Evolutionary conservation across 1,140 invertebrate genomes (phyloP).

Genomic region (Bradynema listronoti): DNA sequence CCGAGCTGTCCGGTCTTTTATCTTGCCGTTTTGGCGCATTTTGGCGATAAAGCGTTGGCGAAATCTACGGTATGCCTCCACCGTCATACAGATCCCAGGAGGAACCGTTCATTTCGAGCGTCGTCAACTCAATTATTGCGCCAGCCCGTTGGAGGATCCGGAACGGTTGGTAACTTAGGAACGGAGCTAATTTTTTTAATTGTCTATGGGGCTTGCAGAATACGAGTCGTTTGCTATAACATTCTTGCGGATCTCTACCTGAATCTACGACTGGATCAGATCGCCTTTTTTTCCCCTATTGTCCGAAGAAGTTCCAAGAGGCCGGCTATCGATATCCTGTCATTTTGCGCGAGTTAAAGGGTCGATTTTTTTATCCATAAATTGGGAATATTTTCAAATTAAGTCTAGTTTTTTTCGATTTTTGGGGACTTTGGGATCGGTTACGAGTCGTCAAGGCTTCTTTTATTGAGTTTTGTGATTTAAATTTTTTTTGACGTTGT

Average conservation of each 20-base stretch:
- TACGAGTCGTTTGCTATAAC: too few species aligned
- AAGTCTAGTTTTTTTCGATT: background rate
- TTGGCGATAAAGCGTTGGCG: slow-evolving; percentile 5
- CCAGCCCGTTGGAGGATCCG: too few species aligned
- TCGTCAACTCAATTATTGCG: too few species aligned
- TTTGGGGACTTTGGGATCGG: too few species aligned
- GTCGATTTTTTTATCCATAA: slow-evolving; percentile 12
- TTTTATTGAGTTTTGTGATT: too few species aligned
- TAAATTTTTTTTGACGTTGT: too few species aligned
- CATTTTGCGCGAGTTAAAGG: slow-evolving; percentile 16
- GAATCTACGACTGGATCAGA: slow-evolving; percentile 15
- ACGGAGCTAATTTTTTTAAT: too few species aligned
- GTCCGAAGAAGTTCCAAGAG: slow-evolving; percentile 18
- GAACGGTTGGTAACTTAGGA: too few species aligned
- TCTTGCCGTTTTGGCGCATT: slow-evolving; percentile 16
- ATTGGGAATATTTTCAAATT: too few species aligned
- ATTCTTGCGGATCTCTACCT: slow-evolving; percentile 26
- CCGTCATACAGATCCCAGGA: background rate
- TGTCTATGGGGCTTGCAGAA: background rate
- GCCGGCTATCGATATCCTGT: slow-evolving; percentile 20
- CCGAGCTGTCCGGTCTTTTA: background rate
- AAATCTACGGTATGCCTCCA: background rate
- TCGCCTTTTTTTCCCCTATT: slow-evolving; percentile 22
- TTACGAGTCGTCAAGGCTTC: too few species aligned
- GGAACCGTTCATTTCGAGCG: slow-evolving; percentile 13